Evolutionary conservation across 2,113 vertebrate genomes (phyloP), one percentile per base, ranked within the genome.

Genomic region (Cryptotis parvus): DNA sequence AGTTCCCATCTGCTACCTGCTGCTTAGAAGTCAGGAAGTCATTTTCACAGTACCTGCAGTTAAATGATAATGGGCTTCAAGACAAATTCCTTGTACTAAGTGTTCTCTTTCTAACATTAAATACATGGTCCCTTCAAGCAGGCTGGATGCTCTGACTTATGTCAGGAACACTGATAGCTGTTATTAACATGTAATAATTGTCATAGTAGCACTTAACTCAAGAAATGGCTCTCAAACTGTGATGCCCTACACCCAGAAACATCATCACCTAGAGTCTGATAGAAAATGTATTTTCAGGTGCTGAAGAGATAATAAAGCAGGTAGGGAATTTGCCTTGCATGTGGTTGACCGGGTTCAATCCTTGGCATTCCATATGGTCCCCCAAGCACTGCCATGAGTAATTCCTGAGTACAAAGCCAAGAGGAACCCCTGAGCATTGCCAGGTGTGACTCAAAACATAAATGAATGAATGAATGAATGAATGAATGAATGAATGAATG

Each of bases 71-170:
- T 33, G 63, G 29, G 41, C 72, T 69, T 90, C 61, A 66, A 61
- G 22, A 82, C 27, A 85, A 91, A 81, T 61, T 78, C 78, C 76
- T 37, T 26, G 18, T 70, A 87, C 26, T 65, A 58, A 52, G 26
- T 20, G 31, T 27, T 84, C 63, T 39, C 33, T 84, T 84, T 58
- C 27, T 92, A 74, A 86, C 14, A 83, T 18, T 66, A 84, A 91
- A 80, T 61, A 11, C 68, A 91, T 15, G 45, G 55, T 79, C 33
- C 65, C 68, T 77, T 87, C 70, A 83, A 29, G 31, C 39, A 68
- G 58, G 33, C 0, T 76, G 84, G 7, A 80, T 91, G 22, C n/a
- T 72, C 65, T 86, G 65, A 83, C 18, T 58, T 37, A 15, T 26
- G 61, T 16, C 41, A 86, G 75, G 84, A 43, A 12, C 65, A 27